A percentile compares a stretch with the other conserved stretches of the same genome.
These are phyloP conservation scores for Arge pagana DNA, from an alignment of 2,888 invertebrate genomes.

Conservation along the genomic window DNA sequence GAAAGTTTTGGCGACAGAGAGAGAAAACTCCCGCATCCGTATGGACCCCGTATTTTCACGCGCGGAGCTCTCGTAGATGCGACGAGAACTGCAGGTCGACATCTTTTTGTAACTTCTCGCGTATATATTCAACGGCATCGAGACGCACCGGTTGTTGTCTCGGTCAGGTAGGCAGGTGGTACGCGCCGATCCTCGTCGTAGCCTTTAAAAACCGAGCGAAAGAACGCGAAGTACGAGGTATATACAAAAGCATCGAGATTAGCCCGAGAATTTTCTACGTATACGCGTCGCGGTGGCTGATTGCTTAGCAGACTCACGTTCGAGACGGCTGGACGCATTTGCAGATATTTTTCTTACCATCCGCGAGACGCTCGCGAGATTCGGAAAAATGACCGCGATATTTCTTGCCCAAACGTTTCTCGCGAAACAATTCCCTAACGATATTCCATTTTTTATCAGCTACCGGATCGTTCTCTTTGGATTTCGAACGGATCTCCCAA, in stretches of 20 bases:
- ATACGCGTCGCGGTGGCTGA: slow-evolving; percentile 8
- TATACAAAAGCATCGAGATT: slow-evolving; percentile 15
- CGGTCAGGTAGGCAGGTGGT: slow-evolving; percentile 16
- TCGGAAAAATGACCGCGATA: too few relatives aligned
- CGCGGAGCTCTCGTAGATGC: too few relatives aligned
- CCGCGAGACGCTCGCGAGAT: background rate
- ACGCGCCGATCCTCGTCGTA: slow-evolving; percentile 9
- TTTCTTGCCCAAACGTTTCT: too few relatives aligned
- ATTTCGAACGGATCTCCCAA: slow-evolving; percentile 11
- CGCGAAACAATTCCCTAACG: too few relatives aligned
- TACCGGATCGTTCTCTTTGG: too few relatives aligned
- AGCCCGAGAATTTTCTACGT: too few relatives aligned
- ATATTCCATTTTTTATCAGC: too few relatives aligned
- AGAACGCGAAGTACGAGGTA: slow-evolving; percentile 11
- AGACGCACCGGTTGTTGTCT: background rate
- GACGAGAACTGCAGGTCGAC: too few relatives aligned
- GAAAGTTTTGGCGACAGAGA: too few relatives aligned
- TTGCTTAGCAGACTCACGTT: slow-evolving; percentile 18
- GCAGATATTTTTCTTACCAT: slow-evolving; percentile 1
- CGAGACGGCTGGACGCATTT: slow-evolving; percentile 1
- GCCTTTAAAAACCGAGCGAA: slow-evolving; percentile 8
- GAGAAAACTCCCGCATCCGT: too few relatives aligned
- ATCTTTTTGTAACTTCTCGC: too few relatives aligned
- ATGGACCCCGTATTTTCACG: too few relatives aligned
- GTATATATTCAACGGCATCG: background rate